Conservation (phyloP, 2,113 vertebrate genomes). For the Pao palembangensis region DNA sequence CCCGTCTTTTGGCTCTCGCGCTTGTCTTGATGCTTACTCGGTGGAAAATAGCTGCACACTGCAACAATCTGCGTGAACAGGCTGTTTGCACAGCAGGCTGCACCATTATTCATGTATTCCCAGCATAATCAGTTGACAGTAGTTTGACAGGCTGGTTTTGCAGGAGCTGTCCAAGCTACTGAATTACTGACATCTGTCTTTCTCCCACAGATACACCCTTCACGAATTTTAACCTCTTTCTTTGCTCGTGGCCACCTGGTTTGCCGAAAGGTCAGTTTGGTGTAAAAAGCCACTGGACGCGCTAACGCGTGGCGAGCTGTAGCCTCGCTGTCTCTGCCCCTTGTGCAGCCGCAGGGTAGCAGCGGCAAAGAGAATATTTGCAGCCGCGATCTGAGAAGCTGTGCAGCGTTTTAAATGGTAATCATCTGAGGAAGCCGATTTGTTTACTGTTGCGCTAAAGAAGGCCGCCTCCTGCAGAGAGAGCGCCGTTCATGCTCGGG, state of each 20-base stretch:
- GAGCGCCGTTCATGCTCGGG: constrained; percentile 13
- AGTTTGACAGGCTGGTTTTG: constrained; percentile 21
- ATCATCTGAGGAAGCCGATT: constrained; percentile 50
- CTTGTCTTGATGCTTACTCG: constrained; percentile 13
- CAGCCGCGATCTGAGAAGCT: constrained; percentile 42
- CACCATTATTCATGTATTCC: constrained; percentile 8
- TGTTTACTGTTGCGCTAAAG: constrained; percentile 53
- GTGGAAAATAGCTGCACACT: constrained; percentile 30
- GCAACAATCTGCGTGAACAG: constrained; percentile 3
- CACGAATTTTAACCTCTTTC: constrained; percentile 1
- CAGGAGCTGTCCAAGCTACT: constrained; percentile 38
- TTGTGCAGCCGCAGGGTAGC: constrained; percentile 26
- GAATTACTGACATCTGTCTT: constrained; percentile 47
- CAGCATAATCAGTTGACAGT: background rate
- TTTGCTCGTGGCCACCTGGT: background rate
- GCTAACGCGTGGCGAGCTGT: constrained; percentile 2
- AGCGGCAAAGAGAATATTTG: constrained; percentile 21
- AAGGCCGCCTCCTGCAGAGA: constrained; percentile 31
- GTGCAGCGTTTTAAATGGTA: constrained; percentile 55
- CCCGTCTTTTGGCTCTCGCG: constrained; percentile 9
- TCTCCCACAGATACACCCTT: constrained; percentile 18
- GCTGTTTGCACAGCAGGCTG: background rate
- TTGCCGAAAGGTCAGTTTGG: constrained; percentile 4
- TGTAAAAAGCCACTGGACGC: background rate
- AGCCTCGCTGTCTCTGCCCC: constrained; percentile 4